Evolutionary conservation across 2,888 invertebrate genomes (phyloP).

Genomic region (Sclerodermus sp.): DNA sequence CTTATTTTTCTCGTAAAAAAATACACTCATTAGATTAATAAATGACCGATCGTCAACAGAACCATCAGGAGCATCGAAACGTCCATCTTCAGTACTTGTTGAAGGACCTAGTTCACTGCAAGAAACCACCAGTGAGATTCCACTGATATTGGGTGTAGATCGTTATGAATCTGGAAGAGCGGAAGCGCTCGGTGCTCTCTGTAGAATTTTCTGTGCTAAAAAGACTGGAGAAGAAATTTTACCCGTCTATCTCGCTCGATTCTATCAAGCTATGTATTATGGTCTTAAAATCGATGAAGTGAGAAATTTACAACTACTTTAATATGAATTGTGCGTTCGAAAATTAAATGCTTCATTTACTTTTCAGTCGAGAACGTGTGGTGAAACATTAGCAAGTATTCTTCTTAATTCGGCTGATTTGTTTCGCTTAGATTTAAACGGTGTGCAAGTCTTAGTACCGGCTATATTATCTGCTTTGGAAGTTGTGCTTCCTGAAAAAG

Average conservation of each 20-base stretch:
- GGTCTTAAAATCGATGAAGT: slow-evolving; percentile 71
- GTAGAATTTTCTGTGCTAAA: slow-evolving; percentile 94
- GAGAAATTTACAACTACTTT: slow-evolving; percentile 3
- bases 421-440: slow-evolving; percentile 88
- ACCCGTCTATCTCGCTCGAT: slow-evolving; percentile 89
- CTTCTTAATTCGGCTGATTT: slow-evolving; percentile 84
- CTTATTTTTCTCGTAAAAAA: neutral
- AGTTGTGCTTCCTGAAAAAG: slow-evolving; percentile 84
- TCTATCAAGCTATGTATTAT: slow-evolving; percentile 88
- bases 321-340: neutral
- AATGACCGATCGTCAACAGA: slow-evolving; percentile 38
- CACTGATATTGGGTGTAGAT: slow-evolving; percentile 72
- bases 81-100: slow-evolving; percentile 69
- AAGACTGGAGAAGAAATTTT: slow-evolving; percentile 92
- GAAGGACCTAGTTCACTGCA: slow-evolving; percentile 69
- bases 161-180: slow-evolving; percentile 86
- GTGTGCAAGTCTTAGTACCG: slow-evolving; percentile 88
- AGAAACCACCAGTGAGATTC: slow-evolving; percentile 67
- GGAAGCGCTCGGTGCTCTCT: slow-evolving; percentile 92
- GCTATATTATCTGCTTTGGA: slow-evolving; percentile 88
- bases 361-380: slow-evolving; percentile 62
- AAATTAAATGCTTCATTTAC: neutral
- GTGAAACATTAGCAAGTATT: slow-evolving; percentile 84
- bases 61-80: slow-evolving; percentile 59
- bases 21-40: slow-evolving; percentile 5